A percentile compares a stretch with the other conserved stretches of the same genome.
Conservation (phyloP, 2,888 invertebrate genomes). For the Altica lythri region DNA sequence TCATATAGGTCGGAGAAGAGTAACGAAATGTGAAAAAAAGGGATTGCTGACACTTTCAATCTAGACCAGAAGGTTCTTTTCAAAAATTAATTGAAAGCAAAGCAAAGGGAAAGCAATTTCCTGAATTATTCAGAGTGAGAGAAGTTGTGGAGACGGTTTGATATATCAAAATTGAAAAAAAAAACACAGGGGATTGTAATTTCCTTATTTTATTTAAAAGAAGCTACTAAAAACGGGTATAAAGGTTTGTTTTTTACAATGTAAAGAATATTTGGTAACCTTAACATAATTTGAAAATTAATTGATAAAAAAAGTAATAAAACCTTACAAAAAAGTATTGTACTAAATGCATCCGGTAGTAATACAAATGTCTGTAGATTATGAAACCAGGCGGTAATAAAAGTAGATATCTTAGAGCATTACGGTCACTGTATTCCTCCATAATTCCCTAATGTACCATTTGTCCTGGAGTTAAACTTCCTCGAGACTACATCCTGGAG, state of each 20-base stretch:
- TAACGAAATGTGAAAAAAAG: background rate
- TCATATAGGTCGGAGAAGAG: background rate
- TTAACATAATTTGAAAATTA: too few relatives aligned
- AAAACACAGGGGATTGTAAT: too few relatives aligned
- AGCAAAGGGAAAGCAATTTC: slow-evolving; percentile 19
- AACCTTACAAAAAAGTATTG: too few relatives aligned
- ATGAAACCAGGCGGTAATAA: slow-evolving; percentile 5
- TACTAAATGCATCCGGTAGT: background rate
- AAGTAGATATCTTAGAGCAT: slow-evolving; percentile 8
- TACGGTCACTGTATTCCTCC: slow-evolving; percentile 14
- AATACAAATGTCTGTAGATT: too few relatives aligned
- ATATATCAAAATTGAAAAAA: slow-evolving; percentile 15
- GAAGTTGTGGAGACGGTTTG: slow-evolving; percentile 6
- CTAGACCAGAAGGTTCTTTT: slow-evolving; percentile 15
- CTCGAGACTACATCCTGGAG: slow-evolving; percentile 19
- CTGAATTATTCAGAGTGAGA: slow-evolving; percentile 15
- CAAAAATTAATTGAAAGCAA: slow-evolving; percentile 23
- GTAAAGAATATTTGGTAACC: too few relatives aligned
- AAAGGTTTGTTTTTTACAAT: too few relatives aligned
- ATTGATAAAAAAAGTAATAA: too few relatives aligned
- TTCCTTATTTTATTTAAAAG: too few relatives aligned
- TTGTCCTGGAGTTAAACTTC: slow-evolving; percentile 24
- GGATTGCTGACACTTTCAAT: slow-evolving; percentile 15
- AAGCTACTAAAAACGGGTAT: too few relatives aligned
- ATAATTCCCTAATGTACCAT: slow-evolving; percentile 24